Evolutionary conservation across 2,888 invertebrate species (phyloP).

Genomic region (Agelastica alni): DNA sequence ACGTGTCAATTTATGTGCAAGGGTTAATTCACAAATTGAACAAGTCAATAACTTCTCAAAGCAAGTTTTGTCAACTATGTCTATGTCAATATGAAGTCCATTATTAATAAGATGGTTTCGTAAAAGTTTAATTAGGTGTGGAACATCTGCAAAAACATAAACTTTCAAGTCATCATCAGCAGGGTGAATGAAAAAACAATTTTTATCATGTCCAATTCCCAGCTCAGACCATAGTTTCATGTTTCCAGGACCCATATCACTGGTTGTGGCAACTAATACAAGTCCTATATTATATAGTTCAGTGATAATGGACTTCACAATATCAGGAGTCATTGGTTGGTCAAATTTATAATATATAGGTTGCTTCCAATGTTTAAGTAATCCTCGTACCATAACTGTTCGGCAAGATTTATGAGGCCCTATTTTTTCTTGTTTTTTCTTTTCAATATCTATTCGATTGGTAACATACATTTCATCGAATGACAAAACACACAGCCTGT

Average conservation of each 20-base stretch:
- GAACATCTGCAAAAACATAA: slow-evolving; percentile 32
- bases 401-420: slow-evolving; percentile 6
- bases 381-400: neutral
- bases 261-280: slow-evolving; percentile 18
- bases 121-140: slow-evolving; percentile 29
- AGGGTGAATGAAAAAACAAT: slow-evolving; percentile 21
- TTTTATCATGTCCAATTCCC: neutral
- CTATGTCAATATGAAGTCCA: slow-evolving; percentile 21
- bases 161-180: slow-evolving; percentile 19
- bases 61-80: slow-evolving; percentile 4
- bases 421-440: slow-evolving; percentile 25
- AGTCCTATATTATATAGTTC: slow-evolving; percentile 17
- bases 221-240: slow-evolving; percentile 19
- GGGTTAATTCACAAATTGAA: neutral
- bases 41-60: neutral
- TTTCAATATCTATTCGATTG: slow-evolving; percentile 28
- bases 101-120: slow-evolving; percentile 30
- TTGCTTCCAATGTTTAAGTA: neutral
- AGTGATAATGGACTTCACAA: slow-evolving; percentile 9
- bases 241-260: slow-evolving; percentile 29
- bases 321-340: neutral
- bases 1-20: neutral
- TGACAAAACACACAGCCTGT: slow-evolving; percentile 28
- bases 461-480: slow-evolving; percentile 30
- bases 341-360: neutral